Conservation (phyloP, 2,113 vertebrate genomes). For the Camelus bactrianus region DNA sequence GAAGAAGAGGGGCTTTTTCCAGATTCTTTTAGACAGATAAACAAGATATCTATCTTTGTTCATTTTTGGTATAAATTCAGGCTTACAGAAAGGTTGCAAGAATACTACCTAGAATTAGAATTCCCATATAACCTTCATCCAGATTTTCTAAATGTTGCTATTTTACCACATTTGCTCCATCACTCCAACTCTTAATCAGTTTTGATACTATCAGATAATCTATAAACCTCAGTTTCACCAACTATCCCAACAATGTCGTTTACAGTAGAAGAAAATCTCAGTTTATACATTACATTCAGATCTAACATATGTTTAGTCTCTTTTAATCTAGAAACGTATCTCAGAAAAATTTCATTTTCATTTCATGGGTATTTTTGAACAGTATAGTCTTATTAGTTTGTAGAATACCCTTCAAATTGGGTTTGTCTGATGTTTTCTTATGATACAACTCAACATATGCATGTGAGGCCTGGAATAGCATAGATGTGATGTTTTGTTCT, state of each 20-base stretch:
- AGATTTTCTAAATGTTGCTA: constrained; percentile 19
- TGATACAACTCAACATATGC: neutral
- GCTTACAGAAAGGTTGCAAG: neutral
- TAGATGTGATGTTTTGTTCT: neutral
- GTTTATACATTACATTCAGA: neutral
- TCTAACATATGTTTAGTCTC: neutral
- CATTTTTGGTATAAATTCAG: neutral
- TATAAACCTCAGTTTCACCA: neutral
- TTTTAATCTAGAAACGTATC: neutral
- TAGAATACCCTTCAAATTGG: neutral
- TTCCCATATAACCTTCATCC: neutral
- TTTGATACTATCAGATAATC: neutral
- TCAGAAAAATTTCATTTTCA: neutral
- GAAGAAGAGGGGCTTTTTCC: neutral
- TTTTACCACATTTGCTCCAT: neutral
- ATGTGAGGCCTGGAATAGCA: neutral
- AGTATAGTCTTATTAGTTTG: neutral
- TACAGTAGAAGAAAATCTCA: neutral
- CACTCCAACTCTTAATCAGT: neutral
- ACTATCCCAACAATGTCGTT: neutral
- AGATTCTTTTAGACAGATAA: constrained; percentile 40
- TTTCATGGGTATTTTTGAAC: neutral
- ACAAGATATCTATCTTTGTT: neutral
- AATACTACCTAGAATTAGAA: neutral
- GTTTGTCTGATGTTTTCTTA: neutral